Evolutionary conservation across 2,888 invertebrate genomes (phyloP).

Genomic region (Brachypalpus laphriformis): DNA sequence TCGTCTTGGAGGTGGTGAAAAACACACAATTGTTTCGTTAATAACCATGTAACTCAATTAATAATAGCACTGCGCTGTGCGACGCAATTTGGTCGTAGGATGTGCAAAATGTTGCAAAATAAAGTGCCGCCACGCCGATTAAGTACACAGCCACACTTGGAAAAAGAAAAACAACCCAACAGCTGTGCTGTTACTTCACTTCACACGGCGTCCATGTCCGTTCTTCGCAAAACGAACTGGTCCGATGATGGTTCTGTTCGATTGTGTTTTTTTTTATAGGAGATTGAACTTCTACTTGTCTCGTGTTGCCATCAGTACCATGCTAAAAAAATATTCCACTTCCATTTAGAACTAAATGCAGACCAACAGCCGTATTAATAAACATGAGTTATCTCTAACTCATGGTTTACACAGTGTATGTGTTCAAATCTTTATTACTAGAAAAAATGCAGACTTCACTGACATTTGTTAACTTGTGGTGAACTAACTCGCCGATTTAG

Average conservation of each 20-base stretch:
- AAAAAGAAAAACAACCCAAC: constrained; percentile 46
- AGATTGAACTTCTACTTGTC: neutral
- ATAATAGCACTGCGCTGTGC: neutral
- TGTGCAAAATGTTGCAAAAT: neutral
- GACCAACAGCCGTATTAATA: too few relatives aligned
- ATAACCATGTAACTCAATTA: neutral
- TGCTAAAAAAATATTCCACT: too few relatives aligned
- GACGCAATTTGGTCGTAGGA: neutral
- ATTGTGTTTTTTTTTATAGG: neutral
- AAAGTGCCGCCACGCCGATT: constrained; percentile 13
- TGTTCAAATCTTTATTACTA: too few relatives aligned
- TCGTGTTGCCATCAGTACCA: neutral
- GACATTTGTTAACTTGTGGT: too few relatives aligned
- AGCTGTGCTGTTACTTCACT: too few relatives aligned
- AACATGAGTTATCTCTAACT: too few relatives aligned
- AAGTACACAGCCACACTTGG: neutral
- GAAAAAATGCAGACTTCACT: too few relatives aligned
- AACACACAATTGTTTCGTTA: neutral
- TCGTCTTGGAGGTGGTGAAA: neutral
- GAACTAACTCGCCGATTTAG: too few relatives aligned
- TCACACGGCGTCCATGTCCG: constrained; percentile 5
- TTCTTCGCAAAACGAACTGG: neutral
- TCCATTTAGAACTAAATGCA: too few relatives aligned
- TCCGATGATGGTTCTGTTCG: neutral
- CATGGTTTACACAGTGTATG: too few relatives aligned